Evolutionary conservation across 2,113 vertebrate species (phyloP), one percentile per base, ranked within the genome.

Genomic region (Alosa alosa): DNA sequence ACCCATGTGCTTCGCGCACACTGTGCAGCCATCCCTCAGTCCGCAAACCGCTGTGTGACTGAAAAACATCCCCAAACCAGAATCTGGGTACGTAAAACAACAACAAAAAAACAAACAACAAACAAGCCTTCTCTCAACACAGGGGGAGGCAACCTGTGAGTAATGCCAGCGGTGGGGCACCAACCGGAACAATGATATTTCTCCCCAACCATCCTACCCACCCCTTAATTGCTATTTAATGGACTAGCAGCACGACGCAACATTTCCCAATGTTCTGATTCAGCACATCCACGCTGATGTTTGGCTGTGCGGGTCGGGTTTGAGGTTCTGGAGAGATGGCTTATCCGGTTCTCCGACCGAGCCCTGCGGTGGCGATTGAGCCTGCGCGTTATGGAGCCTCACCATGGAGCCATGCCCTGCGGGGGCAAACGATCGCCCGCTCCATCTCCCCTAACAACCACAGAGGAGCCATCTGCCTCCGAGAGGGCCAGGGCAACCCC

Each of bases 381-480:
- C 72, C 31, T 78, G 64, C 7, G 47, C 52, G 25, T 72, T 31
- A 10, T 78, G 10, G 72, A 39, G 72, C 10, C 31, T 78, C 13
- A 3, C 13, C 31, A 31, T n/a, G 60, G 25, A 15, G 9, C 13
- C 72, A 3, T 11, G 25, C 31, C 72, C 72, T 15, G 72, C 31
- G 2, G 72, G 36, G 10, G 11, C 72, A 11, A 36, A 36, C 72
- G 31, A 36, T 6, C 72, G 8, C 31, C 82, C 44, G 20, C 57
- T 87, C 41, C 22, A 22, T 64, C 36, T 64, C 55, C 6, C 1
- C 13, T 31, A 15, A 31, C 39, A 39, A 78, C 83, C 87, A 86
- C 68, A 68, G 39, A 57, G 25, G 45, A 55, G 72, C 84, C 87
- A 88, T 88, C 87, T 88, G 87, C 85, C 82, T 85, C 49, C 50